Percentiles rank a stretch among this genome's conserved stretches.
These are phyloP conservation scores for Mus caroli DNA, from an alignment of 2,797 vertebrate genomes.

Conservation along the genomic window DNA sequence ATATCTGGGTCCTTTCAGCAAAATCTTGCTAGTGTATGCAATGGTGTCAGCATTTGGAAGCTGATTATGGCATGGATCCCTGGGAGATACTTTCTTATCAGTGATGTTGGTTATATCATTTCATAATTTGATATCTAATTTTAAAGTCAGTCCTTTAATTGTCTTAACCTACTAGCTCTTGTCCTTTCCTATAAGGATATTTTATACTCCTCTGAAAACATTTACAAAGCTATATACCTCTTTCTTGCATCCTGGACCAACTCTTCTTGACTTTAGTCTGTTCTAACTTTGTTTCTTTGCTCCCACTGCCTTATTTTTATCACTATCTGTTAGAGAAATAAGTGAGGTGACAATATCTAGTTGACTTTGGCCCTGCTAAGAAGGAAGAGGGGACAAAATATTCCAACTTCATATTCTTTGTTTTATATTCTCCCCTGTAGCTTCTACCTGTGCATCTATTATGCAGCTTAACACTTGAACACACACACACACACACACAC, in stretches of 20 bases:
- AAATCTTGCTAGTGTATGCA: no score
- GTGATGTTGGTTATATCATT: not conserved
- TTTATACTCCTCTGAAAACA: not conserved
- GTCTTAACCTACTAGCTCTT: constrained; percentile 26
- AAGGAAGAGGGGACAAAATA: not conserved
- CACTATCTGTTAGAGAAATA: not conserved
- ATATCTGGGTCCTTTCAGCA: no score
- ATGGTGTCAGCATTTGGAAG: no score
- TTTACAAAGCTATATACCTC: not conserved
- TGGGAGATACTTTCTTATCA: not conserved
- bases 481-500: no score
- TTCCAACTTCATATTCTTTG: not conserved
- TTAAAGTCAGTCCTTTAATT: constrained; percentile 38
- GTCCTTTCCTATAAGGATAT: not conserved
- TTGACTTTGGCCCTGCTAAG: not conserved
- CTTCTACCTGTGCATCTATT: no score
- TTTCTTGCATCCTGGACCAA: not conserved
- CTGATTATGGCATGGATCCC: no score
- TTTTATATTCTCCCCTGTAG: not conserved
- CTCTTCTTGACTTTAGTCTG: not conserved
- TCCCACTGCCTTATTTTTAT: not conserved
- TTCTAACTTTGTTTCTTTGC: constrained; percentile 21
- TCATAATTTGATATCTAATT: constrained; percentile 38
- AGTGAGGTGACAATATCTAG: not conserved
- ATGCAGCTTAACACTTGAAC: not conserved